A percentile compares a stretch with the other conserved stretches of the same genome.
Conservation (phyloP, 30 jellyfish, hydroid and myxozoan genomes). For the Turritopsis dohrnii region DNA sequence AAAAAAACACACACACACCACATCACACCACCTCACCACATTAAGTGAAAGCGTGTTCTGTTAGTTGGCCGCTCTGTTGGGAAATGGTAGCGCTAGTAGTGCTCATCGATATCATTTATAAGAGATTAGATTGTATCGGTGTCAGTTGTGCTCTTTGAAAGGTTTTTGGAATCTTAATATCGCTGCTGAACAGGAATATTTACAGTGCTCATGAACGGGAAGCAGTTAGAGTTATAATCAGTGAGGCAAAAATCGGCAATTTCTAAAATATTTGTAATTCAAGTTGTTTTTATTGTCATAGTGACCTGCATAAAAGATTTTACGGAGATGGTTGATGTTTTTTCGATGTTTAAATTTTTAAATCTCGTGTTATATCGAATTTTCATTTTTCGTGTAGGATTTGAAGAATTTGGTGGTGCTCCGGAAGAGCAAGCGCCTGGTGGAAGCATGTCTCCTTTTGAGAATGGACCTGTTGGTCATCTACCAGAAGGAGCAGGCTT, state of each 20-base stretch:
- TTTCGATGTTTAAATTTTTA: neutral
- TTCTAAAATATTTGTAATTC: too few species aligned
- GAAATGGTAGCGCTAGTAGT: neutral
- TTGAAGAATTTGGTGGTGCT: slow-evolving; percentile 4
- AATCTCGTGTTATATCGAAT: neutral
- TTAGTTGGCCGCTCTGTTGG: slow-evolving; percentile 6
- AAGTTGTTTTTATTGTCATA: too few species aligned
- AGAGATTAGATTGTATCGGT: neutral
- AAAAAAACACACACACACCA: too few species aligned
- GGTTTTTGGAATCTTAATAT: neutral
- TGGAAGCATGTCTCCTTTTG: slow-evolving; percentile 10
- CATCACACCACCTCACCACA: neutral
- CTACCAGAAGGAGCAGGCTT: slow-evolving; percentile 20
- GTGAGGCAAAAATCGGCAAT: too few species aligned
- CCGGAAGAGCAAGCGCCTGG: neutral
- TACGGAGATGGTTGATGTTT: too few species aligned
- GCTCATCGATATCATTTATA: neutral
- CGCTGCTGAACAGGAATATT: neutral
- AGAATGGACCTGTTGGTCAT: slow-evolving; percentile 29
- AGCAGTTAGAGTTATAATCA: neutral
- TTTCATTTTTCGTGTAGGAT: neutral
- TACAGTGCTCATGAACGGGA: neutral
- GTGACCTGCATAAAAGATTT: too few species aligned
- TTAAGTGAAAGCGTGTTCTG: neutral
- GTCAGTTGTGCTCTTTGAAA: neutral